These are phyloP conservation scores for Heterocephalus glaber DNA, from an alignment of 2,113 vertebrate species.

Conservation along the genomic window DNA sequence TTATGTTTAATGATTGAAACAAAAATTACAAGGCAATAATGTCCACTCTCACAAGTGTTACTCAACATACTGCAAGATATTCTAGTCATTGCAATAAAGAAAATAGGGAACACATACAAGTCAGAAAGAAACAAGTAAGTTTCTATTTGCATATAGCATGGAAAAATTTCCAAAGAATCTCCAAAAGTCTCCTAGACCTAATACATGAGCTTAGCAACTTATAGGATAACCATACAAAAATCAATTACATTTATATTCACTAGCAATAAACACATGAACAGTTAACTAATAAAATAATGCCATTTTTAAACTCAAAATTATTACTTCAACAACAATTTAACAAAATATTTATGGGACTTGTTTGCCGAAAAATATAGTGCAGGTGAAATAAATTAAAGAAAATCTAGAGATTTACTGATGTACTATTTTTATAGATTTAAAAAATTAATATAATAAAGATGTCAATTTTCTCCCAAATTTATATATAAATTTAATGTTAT, in stretches of 20 bases:
- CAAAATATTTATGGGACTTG: neutral
- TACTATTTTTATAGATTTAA: neutral
- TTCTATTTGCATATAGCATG: neutral
- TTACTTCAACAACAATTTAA: neutral
- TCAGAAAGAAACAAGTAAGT: neutral
- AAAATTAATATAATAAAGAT: neutral
- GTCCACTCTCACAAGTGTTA: neutral
- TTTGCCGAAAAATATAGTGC: neutral
- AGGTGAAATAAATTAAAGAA: neutral
- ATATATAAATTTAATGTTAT: neutral
- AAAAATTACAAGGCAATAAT: neutral
- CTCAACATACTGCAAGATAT: neutral
- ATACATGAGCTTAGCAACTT: neutral
- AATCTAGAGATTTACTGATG: neutral
- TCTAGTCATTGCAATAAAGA: neutral
- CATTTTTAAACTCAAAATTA: neutral
- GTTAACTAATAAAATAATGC: neutral
- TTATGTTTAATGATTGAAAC: neutral
- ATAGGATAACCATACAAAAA: neutral
- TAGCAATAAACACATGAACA: neutral
- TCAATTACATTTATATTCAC: neutral
- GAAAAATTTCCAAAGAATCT: neutral
- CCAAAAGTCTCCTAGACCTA: neutral
- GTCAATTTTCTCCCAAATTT: neutral
- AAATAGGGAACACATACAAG: neutral